Percentiles rank a stretch among this genome's conserved stretches.
These are phyloP conservation scores for Hirudo medicinalis DNA, from an alignment of 1,140 invertebrate genomes.

Conservation along the genomic window DNA sequence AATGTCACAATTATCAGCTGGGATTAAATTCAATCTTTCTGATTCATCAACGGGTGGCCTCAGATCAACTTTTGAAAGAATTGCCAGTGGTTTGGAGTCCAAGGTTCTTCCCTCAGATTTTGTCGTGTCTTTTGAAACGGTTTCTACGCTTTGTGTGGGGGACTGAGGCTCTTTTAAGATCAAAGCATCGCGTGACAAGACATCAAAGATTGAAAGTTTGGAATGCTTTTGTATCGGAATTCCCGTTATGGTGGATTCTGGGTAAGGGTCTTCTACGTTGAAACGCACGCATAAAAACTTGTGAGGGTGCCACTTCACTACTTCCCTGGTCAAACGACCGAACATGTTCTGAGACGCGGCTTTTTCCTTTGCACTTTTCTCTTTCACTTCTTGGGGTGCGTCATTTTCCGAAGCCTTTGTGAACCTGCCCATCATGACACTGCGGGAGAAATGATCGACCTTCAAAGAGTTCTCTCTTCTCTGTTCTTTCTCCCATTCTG, in stretches of 20 bases:
- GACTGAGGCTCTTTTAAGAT: no score
- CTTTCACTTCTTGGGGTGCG: constrained; percentile 15
- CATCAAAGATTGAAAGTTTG: no score
- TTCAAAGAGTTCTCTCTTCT: no score
- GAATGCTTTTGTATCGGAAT: no score
- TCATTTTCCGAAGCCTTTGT: no score
- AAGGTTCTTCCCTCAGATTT: no score
- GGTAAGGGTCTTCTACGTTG: constrained; percentile 77
- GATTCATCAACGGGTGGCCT: background rate
- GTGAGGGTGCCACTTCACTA: constrained; percentile 66
- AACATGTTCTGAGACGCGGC: constrained; percentile 69
- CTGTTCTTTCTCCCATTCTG: no score
- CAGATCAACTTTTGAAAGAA: constrained; percentile 16
- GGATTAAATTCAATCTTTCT: background rate
- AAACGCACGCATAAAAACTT: constrained; percentile 76
- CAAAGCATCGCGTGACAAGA: no score
- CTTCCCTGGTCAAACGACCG: constrained; percentile 61
- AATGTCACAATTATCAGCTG: background rate
- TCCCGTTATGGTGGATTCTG: constrained; percentile 40
- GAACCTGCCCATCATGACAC: no score
- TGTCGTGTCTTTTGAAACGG: no score
- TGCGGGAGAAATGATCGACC: no score
- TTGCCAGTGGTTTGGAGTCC: constrained; percentile 15
- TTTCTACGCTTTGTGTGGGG: no score
- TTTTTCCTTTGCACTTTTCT: constrained; percentile 35